Base-by-base conservation (phyloP, 2,113 vertebrate species). In the Mastomys natalensis region DNA sequence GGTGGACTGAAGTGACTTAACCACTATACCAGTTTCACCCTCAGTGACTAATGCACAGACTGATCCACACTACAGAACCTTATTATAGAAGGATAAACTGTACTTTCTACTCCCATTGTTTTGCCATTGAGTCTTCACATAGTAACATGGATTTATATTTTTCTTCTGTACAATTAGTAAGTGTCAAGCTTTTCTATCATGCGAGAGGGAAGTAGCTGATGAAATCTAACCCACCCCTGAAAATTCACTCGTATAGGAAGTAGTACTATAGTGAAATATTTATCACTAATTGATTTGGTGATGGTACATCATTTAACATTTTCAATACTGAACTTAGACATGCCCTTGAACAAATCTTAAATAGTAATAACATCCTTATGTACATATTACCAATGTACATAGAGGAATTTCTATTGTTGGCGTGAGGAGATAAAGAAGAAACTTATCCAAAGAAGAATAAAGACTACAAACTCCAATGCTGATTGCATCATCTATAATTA, bases 391-490 rank as follows among this genome's bases (percentile, higher is more conserved):
- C 16, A 72, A 40, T 88, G 77, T 72, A 93, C 74, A 60, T 1
- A 91, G 45, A 88, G 26, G 11, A 1, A 22, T 11, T 88, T 64
- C n/a, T 43, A 6, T 26, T 72, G 21, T 3, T 22, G 19, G 85
- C 11, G 48, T 17, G 29, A 66, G 40, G 43, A 66, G 29, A 58
- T 19, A 26, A 34, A n/a, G 34, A 87, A 70, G 48, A 88, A 89
- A 93, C 4, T 92, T 95, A 81, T 1, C n/a, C 80, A 53, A 7
- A 76, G 37, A 95, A 68, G 87, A 91, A 88, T 45, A 70, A 91
- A 86, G 37, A 96, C 40, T 90, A 78, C 31, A 94, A 91, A 87
- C 10, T 86, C 51, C 45, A 94, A 34, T 48, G 80, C 51, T 90
- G 86, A 92, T 73, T 89, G 94, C 3, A 29, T 87, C 24, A 85